These are phyloP conservation scores for Argyresthia albistria DNA, from an alignment of 2,888 invertebrate genomes.

Conservation along the genomic window DNA sequence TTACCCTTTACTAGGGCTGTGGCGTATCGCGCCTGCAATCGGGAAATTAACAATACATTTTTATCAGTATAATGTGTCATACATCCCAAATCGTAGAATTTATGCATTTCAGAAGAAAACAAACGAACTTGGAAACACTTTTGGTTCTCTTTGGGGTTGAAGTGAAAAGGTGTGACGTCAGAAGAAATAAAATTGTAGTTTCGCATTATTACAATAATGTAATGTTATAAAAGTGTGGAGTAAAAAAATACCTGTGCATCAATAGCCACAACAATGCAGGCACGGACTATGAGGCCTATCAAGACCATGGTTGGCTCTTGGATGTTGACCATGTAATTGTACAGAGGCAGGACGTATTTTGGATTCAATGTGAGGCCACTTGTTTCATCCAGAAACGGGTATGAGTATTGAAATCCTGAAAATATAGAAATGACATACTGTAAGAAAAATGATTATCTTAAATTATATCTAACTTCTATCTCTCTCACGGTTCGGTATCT, in stretches of 20 bases:
- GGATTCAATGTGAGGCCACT: constrained; percentile 72
- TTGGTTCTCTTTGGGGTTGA: not conserved
- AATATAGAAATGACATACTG: not conserved
- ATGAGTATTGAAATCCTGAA: constrained; percentile 78
- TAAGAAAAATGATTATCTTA: no score
- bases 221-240: not conserved
- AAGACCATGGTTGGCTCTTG: constrained; percentile 81
- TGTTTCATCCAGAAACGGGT: constrained; percentile 78
- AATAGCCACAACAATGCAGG: constrained; percentile 68
- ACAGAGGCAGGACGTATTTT: constrained; percentile 77
- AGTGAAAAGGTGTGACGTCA: not conserved
- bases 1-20: constrained; percentile 47
- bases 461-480: no score
- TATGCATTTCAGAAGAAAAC: not conserved
- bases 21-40: constrained; percentile 46
- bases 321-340: constrained; percentile 84
- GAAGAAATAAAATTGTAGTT: not conserved
- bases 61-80: no score
- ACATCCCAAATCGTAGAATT: not conserved
- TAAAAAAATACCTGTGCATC: constrained; percentile 46
- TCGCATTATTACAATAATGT: not conserved
- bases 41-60: not conserved
- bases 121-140: no score
- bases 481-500: not conserved
- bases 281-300: constrained; percentile 79